Conservation (phyloP, 2,113 vertebrate genomes). For the Daphoenositta chrysoptera region DNA sequence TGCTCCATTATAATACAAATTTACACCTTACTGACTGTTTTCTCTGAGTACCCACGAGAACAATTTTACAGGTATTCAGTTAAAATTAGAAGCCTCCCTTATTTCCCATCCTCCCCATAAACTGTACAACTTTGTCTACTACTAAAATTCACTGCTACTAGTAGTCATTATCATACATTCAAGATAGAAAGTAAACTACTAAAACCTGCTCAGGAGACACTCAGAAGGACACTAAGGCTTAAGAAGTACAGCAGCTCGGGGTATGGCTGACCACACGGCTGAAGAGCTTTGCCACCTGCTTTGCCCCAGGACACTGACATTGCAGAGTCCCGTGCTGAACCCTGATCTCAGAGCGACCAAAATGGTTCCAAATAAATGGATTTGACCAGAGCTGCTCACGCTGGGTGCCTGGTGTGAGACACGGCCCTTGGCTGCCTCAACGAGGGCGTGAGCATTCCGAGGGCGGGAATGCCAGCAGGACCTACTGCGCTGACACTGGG, state of each 20-base stretch:
- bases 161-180: constrained; percentile 55
- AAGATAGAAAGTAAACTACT: constrained; percentile 27
- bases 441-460: background rate
- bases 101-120: background rate
- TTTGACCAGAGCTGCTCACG: background rate
- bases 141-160: constrained; percentile 18
- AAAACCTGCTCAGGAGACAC: constrained; percentile 2
- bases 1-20: constrained; percentile 53
- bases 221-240: background rate
- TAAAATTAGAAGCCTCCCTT: constrained; percentile 15
- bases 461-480: constrained; percentile 28
- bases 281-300: background rate
- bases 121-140: constrained; percentile 19
- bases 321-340: background rate
- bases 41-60: background rate
- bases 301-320: background rate
- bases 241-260: background rate
- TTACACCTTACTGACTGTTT: constrained; percentile 7
- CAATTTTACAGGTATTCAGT: background rate
- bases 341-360: background rate
- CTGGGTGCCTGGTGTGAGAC: background rate
- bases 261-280: background rate
- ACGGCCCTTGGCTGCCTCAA: background rate
- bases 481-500: background rate
- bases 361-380: background rate